Conservation (phyloP, 1,140 invertebrate genomes). For the Leptopilina boulardi region DNA sequence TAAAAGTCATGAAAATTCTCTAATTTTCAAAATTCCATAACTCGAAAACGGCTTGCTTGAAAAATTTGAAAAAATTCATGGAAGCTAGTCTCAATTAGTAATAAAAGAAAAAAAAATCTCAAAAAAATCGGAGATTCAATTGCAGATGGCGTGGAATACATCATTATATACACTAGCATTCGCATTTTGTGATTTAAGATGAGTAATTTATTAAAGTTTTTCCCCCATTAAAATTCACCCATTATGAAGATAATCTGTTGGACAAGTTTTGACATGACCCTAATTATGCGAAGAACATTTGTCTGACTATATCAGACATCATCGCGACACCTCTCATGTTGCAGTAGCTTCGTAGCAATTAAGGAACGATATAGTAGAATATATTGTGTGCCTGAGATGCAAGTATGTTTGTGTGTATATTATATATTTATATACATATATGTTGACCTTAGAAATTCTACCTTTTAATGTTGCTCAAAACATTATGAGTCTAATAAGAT, state of each 20-base stretch:
- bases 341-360: not conserved
- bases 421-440: not conserved
- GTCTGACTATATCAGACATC: not conserved
- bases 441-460: not conserved
- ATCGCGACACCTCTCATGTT: not conserved
- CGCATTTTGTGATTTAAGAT: too few species aligned
- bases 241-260: not conserved
- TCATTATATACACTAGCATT: too few species aligned
- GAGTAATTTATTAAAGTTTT: not conserved
- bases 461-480: not conserved
- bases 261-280: not conserved
- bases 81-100: too few species aligned
- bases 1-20: too few species aligned
- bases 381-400: not conserved
- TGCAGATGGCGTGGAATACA: too few species aligned
- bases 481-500: not conserved
- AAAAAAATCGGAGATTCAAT: too few species aligned
- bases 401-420: too few species aligned
- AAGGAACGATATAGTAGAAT: not conserved
- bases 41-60: too few species aligned
- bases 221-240: not conserved
- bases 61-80: too few species aligned
- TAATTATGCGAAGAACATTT: slow-evolving; percentile 11
- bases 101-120: too few species aligned
- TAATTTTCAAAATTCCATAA: too few species aligned